These are phyloP conservation scores for Orthonychiurus folsomi DNA, from an alignment of 2,888 invertebrate genomes.

Conservation along the genomic window DNA sequence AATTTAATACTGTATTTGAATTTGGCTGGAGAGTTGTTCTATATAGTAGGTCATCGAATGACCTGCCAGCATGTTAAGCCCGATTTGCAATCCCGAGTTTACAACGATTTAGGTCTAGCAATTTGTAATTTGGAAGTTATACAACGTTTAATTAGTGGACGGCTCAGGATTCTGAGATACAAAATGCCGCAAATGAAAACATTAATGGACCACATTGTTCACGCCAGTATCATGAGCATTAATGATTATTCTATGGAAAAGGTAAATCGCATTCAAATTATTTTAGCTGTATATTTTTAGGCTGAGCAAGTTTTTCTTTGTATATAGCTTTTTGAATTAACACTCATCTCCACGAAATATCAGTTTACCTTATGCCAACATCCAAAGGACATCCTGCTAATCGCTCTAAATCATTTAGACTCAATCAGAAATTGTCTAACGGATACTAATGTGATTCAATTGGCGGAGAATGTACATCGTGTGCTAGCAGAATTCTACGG, in stretches of 20 bases:
- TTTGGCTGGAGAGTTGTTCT: conserved; percentile 37
- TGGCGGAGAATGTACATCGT: conserved; percentile 32
- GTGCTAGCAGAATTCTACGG: conserved; percentile 30
- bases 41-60: conserved; percentile 38
- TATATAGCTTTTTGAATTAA: conserved; percentile 50
- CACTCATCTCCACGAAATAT: conserved; percentile 54
- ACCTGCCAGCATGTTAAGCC: conserved; percentile 33
- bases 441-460: conserved; percentile 27
- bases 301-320: conserved; percentile 16
- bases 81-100: conserved; percentile 32
- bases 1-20: conserved; percentile 37
- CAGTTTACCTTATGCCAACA: conserved; percentile 42
- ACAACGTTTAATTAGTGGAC: conserved; percentile 29
- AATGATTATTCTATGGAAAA: conserved; percentile 39
- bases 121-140: conserved; percentile 34
- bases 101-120: conserved; percentile 33
- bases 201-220: conserved; percentile 33
- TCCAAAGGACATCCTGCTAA: conserved; percentile 47
- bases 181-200: conserved; percentile 28
- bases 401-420: conserved; percentile 53
- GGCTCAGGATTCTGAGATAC: conserved; percentile 26
- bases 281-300: background rate
- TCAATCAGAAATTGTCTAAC: conserved; percentile 43
- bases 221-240: conserved; percentile 38
- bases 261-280: conserved; percentile 21